Evolutionary conservation across 2,797 vertebrate species (phyloP), one percentile per base, ranked within the genome.

Genomic region (Darevskia mixta): DNA sequence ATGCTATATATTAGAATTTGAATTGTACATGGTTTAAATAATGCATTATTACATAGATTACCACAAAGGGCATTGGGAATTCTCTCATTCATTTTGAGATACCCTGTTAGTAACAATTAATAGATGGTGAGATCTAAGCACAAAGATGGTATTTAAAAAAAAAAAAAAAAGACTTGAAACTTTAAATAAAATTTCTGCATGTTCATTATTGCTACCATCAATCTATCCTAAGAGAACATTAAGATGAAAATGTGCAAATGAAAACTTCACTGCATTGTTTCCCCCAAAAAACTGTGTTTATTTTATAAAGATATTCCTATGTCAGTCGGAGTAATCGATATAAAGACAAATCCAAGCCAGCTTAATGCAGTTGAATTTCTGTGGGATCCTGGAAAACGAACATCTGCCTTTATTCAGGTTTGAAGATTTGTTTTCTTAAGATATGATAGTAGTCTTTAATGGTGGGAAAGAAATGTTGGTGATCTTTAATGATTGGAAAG

Each of bases 341-440:
- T 97, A 86, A 97, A 96, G 92, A 97, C 97, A 94, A 97, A 98
- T 94, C 96, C 97, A 94, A 96, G 97, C 92, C 98, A 98, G 92
- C 96, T 98, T 92, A 98, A 98, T 89, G 97, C 98, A 20, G 97
- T 98, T 91, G 98, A 98, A 95, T 98, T 98, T 96, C 96, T 98
- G 89, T 98, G 98, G 98, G 98, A 98, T 94, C 97, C 97, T 96
- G 95, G 97, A 94, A 98, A 98, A 93, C 97, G 97, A 90, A 97
- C 98, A 87, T 98, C 98, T 94, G 97, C 97, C 94, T 98, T 98
- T 96, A 98, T 98, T 95, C 97, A 98, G 97, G 97, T 98, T 97
- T 96, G 97, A 93, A 91, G 86, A 93, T 95, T 95, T 93, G 78
- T 58, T 76, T 92, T 94, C 88, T 91, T 95, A 90, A 35, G 92